Percentiles rank a stretch among this genome's conserved stretches.
Evolutionary conservation across 1,140 invertebrate species (phyloP).

Genomic region (Carposina sasakii): DNA sequence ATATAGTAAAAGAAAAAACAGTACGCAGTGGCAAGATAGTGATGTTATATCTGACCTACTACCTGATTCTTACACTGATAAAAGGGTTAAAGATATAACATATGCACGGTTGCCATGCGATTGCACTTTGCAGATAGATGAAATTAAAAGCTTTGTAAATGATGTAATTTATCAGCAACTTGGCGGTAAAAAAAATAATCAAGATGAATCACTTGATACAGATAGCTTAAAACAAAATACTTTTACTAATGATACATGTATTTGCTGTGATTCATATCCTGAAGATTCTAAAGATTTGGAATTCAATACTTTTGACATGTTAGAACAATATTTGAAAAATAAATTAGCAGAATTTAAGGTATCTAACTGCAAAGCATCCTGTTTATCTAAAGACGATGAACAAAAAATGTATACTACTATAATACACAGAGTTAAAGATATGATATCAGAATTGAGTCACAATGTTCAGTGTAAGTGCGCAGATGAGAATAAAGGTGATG

Average conservation of each 20-base stretch:
- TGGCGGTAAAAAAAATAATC: constrained; percentile 2
- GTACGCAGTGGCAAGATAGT: background rate
- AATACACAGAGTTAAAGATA: constrained; percentile 43
- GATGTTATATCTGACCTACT: too few species aligned
- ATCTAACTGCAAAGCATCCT: constrained; percentile 25
- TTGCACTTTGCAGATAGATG: constrained; percentile 16
- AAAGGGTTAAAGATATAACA: too few species aligned
- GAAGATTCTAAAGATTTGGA: constrained; percentile 46
- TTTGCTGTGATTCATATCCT: constrained; percentile 38
- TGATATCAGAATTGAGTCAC: constrained; percentile 42
- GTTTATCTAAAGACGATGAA: constrained; percentile 38
- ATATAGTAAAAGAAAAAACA: constrained; percentile 3
- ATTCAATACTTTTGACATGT: constrained; percentile 51
- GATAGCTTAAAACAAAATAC: constrained; percentile 15
- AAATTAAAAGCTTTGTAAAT: constrained; percentile 17
- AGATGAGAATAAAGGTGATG: constrained; percentile 18
- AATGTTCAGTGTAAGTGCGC: constrained; percentile 36
- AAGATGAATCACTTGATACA: constrained; percentile 18
- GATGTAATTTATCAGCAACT: constrained; percentile 9
- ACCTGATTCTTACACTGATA: too few species aligned
- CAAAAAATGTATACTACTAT: constrained; percentile 39
- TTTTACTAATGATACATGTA: too few species aligned
- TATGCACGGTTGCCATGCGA: constrained; percentile 11
- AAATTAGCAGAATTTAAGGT: constrained; percentile 42
- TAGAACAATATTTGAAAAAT: constrained; percentile 49